Evolutionary conservation across 2,113 vertebrate genomes (phyloP).

Genomic region (Percopsis transmontana): DNA sequence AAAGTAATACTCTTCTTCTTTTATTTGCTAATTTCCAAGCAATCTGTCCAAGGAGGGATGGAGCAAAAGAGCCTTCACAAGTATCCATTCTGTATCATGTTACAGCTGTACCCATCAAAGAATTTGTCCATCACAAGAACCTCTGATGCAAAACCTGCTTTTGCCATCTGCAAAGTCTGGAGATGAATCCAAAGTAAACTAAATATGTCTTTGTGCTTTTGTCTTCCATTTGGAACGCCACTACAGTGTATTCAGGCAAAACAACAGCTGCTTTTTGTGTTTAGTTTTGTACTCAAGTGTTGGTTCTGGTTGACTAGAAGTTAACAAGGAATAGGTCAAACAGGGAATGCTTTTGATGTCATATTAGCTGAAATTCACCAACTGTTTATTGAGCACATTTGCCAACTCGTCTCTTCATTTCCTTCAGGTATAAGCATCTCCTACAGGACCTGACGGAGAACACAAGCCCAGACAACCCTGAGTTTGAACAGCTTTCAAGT

Average conservation of each 20-base stretch:
- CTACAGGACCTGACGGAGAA: slow-evolving; percentile 72
- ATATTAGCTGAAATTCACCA: slow-evolving; percentile 10
- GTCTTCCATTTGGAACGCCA: background rate
- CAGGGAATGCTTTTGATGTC: background rate
- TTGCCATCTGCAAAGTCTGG: slow-evolving; percentile 4
- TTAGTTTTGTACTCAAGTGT: background rate
- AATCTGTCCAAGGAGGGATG: background rate
- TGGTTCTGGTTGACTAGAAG: background rate
- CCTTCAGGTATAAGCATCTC: slow-evolving; percentile 78
- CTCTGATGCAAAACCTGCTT: background rate
- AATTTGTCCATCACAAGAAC: slow-evolving; percentile 12
- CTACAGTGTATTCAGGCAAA: background rate
- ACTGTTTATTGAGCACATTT: slow-evolving; percentile 18
- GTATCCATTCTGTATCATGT: slow-evolving; percentile 32
- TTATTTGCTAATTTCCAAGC: slow-evolving; percentile 27
- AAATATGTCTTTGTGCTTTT: background rate
- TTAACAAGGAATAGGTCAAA: background rate
- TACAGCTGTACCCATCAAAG: slow-evolving; percentile 15
- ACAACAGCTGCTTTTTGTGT: background rate
- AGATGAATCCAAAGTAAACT: slow-evolving; percentile 3
- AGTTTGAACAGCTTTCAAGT: slow-evolving; percentile 85
- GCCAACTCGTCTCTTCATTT: slow-evolving; percentile 33
- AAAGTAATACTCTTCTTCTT: slow-evolving; percentile 32
- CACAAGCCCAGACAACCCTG: slow-evolving; percentile 70
- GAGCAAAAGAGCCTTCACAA: slow-evolving; percentile 8